Evolutionary conservation across 2,113 vertebrate genomes (phyloP).

Genomic region (Alligator sinensis): DNA sequence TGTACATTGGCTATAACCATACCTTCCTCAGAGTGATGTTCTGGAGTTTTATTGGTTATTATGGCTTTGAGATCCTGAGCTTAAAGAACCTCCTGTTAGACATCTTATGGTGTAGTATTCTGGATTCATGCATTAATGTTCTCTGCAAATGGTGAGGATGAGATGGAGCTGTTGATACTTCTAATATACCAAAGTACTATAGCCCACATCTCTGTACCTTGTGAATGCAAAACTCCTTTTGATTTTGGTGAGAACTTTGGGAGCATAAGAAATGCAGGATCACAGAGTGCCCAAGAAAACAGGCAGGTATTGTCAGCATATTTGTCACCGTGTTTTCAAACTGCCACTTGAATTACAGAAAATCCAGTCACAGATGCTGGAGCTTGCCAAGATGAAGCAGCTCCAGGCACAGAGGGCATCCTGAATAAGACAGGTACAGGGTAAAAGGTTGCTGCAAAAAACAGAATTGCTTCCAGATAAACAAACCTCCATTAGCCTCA

Average conservation of each 20-base stretch:
- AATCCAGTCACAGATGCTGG: background rate
- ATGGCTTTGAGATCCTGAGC: background rate
- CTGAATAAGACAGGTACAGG: background rate
- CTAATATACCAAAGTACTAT: no score
- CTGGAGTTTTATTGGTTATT: background rate
- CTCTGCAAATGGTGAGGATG: background rate
- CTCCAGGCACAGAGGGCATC: background rate
- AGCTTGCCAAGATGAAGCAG: background rate
- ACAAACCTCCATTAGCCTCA: background rate
- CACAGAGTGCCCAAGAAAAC: background rate
- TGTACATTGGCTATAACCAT: background rate
- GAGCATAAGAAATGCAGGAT: background rate
- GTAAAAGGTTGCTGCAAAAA: background rate
- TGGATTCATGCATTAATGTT: background rate
- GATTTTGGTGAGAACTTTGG: background rate
- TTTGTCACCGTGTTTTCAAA: conserved; percentile 1
- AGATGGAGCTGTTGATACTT: no score
- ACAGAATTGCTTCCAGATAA: background rate
- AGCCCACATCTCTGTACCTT: background rate
- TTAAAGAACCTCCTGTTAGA: background rate
- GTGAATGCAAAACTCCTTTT: background rate
- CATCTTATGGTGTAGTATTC: background rate
- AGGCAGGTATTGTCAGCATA: background rate
- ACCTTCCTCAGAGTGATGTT: background rate
- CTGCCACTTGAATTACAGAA: conserved; percentile 2